Evolutionary conservation across 2,888 invertebrate genomes (phyloP), one percentile per base, ranked within the genome.

Genomic region (Pediacus dermestoides): DNA sequence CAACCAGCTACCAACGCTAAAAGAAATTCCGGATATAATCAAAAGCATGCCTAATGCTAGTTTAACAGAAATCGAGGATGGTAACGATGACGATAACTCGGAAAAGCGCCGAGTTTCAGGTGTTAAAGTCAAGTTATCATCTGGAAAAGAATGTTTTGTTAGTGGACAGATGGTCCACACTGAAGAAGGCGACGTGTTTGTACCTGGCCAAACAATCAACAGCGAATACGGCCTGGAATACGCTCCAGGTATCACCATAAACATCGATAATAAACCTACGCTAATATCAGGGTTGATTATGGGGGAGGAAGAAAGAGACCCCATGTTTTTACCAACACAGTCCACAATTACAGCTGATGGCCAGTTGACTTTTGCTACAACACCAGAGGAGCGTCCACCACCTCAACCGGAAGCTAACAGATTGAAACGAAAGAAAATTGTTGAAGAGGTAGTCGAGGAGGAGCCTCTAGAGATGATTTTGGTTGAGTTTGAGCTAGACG

Each of bases 251-350:
- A 74, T 86, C 42, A 83, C 80, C 25, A 76, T 87, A 8, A 76
- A 77, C 52, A 79, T 83, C 1, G 80, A 82, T 12, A 72, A 75
- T 28, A 82, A 83, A 14, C 81, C 82, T 1, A 74, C 78, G 14
- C 70, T 87, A 10, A 76, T 87, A 46, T 82, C 85, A n/a, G 88
- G 87, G 2, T 80, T 84, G 54, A 77, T 84, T 46, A 71, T 85
- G 34, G 74, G 73, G 13, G 75, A 77, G 48, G 74, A 76, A 44
- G 75, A 77, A 53, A 71, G 68, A 46, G 74, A 74, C 36, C 76
- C 81, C 0, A 75, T 81, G 46, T 87, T 87, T 64, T 70, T 85
- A 18, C 81, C 82, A 15, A 83, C 84, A 1, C 82, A 84, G 68
- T 77, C 80, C 0, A 64, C 84, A 7, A 73, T 76, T 39, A 81